Base-by-base conservation (phyloP, 2,888 invertebrate species). In the Melinopterus prodromus region DNA sequence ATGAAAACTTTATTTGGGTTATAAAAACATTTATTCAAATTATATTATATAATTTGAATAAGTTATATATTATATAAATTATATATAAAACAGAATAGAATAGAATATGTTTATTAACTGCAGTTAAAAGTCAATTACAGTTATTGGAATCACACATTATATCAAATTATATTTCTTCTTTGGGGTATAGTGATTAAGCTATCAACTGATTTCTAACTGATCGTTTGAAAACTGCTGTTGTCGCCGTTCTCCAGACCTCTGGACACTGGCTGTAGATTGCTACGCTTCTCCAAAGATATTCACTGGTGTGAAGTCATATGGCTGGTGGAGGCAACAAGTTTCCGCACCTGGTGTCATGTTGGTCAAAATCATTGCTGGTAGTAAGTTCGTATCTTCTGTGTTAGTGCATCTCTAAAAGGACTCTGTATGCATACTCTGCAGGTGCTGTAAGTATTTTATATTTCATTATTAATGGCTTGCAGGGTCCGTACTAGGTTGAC, bases 401-500 rank as follows among this genome's bases (percentile, higher is more conserved):
- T 53, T 38, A 38, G 12, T 53, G 53, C 53, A 53, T 12, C 53
- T 53, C 5, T 53, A 12, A 7, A 53, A 53, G 53, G 7, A 53
- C 53, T 26, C 26, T 26, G 53, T 53, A 53, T 1, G 53, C 12
- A 12, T 53, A 53, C 12, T 53, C 53, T 53, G 71, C 9, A 12
- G 71, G 71, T 9, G 71, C 71, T 71, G 71, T 71, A 9, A 14
- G 16, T 71, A 71, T 71, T 26, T 71, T 71, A 26, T 71, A 71
- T 14, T 71, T 71, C 5, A 2, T 71, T 2, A 71, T 4, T 26
- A 71, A 71, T 71, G 71, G n/a, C 26, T 1, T 71, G 71, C 71
- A 71, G 71, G 26, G 6, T 71, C n/a, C 7, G 16, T 16, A 14
- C 26, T 71, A 71, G n/a, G 26, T 16, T 4, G 71, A 16, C 71